phyloP scores from a whole-genome alignment of 2,888 invertebrate species.

The Cerastoderma edule region DNA sequence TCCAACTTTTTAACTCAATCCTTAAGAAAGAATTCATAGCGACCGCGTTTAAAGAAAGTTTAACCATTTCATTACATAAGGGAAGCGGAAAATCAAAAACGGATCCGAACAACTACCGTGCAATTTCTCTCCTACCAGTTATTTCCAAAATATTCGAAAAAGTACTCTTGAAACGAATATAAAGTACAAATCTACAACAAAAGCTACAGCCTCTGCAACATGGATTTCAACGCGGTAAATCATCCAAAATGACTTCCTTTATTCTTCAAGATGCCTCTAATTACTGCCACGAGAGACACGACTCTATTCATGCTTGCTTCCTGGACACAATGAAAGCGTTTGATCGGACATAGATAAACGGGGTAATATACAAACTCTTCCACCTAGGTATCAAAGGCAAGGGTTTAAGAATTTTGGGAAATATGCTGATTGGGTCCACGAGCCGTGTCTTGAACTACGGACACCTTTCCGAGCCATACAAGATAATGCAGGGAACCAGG shows the following conservation, averaged over 20 bases:
- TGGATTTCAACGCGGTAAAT: slow-evolving; percentile 25
- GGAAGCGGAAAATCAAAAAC: slow-evolving; percentile 10
- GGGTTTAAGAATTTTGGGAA: neutral
- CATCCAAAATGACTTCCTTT: slow-evolving; percentile 13
- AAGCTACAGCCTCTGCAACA: slow-evolving; percentile 21
- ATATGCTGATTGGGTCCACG: neutral
- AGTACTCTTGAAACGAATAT: neutral
- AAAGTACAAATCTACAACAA: neutral
- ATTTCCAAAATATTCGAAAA: slow-evolving; percentile 25
- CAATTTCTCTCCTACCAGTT: slow-evolving; percentile 21
- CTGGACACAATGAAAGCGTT: slow-evolving; percentile 20
- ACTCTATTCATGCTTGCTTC: slow-evolving; percentile 7
- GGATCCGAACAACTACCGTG: slow-evolving; percentile 23
- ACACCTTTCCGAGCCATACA: neutral
- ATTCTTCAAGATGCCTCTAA: slow-evolving; percentile 14
- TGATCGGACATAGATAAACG: slow-evolving; percentile 28
- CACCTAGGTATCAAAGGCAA: slow-evolving; percentile 14
- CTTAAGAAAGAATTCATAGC: neutral
- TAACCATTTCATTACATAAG: slow-evolving; percentile 8
- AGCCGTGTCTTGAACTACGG: slow-evolving; percentile 7
- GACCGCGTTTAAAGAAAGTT: slow-evolving; percentile 4
- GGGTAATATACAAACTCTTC: slow-evolving; percentile 20
- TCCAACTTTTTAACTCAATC: slow-evolving; percentile 6
- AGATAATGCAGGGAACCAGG: slow-evolving; percentile 12
- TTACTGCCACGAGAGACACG: slow-evolving; percentile 14